phyloP scores from a whole-genome alignment of 2,113 vertebrate genomes.

The Talpa occidentalis region DNA sequence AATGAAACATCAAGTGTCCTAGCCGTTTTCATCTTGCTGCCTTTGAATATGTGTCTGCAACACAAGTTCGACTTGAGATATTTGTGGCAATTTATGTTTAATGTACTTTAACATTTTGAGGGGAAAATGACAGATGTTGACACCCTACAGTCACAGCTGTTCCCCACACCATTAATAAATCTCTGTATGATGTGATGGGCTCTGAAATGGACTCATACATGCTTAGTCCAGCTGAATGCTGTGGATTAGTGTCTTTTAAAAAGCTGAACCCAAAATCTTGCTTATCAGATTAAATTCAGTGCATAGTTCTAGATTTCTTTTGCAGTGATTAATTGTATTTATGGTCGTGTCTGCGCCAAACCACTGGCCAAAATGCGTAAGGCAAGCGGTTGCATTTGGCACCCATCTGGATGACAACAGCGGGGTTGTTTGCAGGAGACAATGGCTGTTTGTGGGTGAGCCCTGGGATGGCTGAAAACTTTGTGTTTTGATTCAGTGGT shows the following conservation, averaged over 20 bases:
- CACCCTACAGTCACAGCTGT: background rate
- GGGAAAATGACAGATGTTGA: conserved; percentile 35
- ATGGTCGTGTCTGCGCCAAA: background rate
- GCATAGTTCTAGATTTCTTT: background rate
- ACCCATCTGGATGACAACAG: background rate
- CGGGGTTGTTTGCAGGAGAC: conserved; percentile 26
- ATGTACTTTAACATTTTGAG: background rate
- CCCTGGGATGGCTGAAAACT: background rate
- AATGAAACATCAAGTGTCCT: conserved; percentile 8
- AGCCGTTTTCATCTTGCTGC: conserved; percentile 22
- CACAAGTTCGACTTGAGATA: background rate
- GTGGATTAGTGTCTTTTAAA: conserved; percentile 16
- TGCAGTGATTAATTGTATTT: background rate
- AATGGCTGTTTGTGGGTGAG: conserved; percentile 22
- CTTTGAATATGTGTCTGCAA: background rate
- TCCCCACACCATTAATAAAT: conserved; percentile 47
- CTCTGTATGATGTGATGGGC: background rate
- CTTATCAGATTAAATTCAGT: background rate
- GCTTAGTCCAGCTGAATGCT: background rate
- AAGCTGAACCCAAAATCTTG: background rate
- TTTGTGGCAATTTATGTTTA: background rate
- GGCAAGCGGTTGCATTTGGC: background rate
- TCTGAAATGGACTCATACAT: background rate
- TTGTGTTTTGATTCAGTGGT: background rate
- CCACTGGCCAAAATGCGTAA: background rate